Percentiles rank a stretch among this genome's conserved stretches.
phyloP scores from a whole-genome alignment of 2,797 vertebrate species.

The Alectoris magna region DNA sequence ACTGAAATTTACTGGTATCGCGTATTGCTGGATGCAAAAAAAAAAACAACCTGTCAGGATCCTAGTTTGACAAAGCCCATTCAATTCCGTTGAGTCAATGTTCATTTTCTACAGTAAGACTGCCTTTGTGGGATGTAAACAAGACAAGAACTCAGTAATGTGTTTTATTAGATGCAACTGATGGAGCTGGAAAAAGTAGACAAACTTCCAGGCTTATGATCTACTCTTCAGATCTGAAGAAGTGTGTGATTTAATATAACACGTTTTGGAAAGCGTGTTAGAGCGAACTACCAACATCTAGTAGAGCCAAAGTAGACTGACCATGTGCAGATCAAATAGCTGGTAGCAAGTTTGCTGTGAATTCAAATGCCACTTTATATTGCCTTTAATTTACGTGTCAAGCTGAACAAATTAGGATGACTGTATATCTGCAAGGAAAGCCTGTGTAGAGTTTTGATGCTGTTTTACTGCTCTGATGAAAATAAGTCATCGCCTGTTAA shows the following conservation, averaged over 20 bases:
- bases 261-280: not conserved
- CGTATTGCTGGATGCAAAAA: not conserved
- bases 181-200: not conserved
- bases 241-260: not conserved
- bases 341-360: not conserved
- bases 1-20: not conserved
- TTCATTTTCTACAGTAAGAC: not conserved
- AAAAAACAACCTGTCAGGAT: not conserved
- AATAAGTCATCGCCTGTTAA: not conserved
- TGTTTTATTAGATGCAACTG: not conserved
- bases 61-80: not conserved
- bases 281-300: not conserved
- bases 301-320: not conserved
- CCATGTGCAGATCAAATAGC: not conserved
- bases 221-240: not conserved
- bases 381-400: not conserved
- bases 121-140: not conserved
- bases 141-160: not conserved
- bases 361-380: accelerated
- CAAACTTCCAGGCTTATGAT: not conserved
- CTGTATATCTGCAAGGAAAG: not conserved
- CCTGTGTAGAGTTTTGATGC: not conserved
- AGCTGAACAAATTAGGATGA: not conserved
- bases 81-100: accelerated
- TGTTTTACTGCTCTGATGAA: not conserved